Conservation (phyloP, 2,888 invertebrate genomes). For the Chrysolina oricalcia region DNA sequence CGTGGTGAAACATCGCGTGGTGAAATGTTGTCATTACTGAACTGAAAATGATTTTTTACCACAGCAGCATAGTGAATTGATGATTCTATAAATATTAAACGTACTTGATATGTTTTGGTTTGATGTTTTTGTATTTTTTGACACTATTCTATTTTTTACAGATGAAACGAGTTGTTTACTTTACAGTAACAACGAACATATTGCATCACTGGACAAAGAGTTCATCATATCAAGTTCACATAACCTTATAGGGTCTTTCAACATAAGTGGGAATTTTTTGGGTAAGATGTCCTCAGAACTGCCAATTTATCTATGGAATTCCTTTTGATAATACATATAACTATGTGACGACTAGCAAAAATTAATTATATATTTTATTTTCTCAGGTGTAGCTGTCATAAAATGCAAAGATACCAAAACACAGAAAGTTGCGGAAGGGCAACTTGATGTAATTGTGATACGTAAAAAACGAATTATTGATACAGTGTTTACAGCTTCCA, state of each 20-base stretch:
- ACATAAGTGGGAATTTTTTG: slow-evolving; percentile 67
- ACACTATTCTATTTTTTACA: slow-evolving; percentile 31
- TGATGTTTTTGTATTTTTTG: too few species aligned
- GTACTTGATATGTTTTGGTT: too few species aligned
- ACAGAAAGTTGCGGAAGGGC: slow-evolving; percentile 43
- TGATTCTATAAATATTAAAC: too few species aligned
- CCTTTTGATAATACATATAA: neutral
- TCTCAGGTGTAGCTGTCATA: slow-evolving; percentile 63
- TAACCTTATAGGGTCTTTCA: slow-evolving; percentile 60
- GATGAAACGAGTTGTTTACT: slow-evolving; percentile 47
- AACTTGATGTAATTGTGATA: slow-evolving; percentile 61
- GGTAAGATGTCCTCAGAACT: slow-evolving; percentile 57
- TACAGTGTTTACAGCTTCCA: slow-evolving; percentile 82
- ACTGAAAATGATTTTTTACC: too few species aligned
- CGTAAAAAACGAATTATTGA: slow-evolving; percentile 78
- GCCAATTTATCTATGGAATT: slow-evolving; percentile 10
- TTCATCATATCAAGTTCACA: slow-evolving; percentile 44
- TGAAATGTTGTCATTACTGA: too few species aligned
- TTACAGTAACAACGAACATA: slow-evolving; percentile 54
- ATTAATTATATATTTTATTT: neutral
- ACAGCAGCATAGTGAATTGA: too few species aligned
- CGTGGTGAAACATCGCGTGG: too few species aligned
- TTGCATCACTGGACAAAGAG: slow-evolving; percentile 56
- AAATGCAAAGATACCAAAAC: slow-evolving; percentile 54
- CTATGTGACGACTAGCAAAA: neutral